phyloP scores from a whole-genome alignment of 2,888 invertebrate genomes.

The Sarcophaga rosellei region DNA sequence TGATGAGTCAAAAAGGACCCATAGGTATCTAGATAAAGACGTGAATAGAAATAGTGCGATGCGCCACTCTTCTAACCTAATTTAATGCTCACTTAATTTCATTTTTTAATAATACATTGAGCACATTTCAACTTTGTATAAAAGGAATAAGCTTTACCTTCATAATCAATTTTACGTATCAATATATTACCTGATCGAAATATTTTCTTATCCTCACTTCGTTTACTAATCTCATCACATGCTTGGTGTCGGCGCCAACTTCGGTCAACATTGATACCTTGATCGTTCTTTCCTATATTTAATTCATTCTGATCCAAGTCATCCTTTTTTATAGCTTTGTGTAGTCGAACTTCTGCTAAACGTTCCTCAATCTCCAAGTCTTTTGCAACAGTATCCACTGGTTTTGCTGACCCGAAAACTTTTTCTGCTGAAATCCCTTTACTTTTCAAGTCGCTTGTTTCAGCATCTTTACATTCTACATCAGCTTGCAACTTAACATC shows the following conservation, averaged over 20 bases:
- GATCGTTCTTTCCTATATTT: conserved; percentile 69
- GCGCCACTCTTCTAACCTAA: no score
- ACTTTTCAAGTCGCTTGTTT: conserved; percentile 70
- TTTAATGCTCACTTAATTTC: no score
- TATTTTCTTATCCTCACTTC: conserved; percentile 15
- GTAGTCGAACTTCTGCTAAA: conserved; percentile 84
- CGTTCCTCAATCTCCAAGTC: conserved; percentile 96
- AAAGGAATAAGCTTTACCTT: no score
- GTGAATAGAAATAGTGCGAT: no score
- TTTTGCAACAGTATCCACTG: conserved; percentile 95
- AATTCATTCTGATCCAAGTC: conserved; percentile 53
- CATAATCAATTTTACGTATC: background rate
- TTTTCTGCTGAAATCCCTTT: conserved; percentile 85
- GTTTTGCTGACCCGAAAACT: conserved; percentile 97
- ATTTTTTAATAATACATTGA: no score
- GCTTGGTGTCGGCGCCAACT: conserved; percentile 56
- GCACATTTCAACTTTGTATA: no score
- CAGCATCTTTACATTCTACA: conserved; percentile 49
- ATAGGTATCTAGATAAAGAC: no score
- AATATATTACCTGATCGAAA: background rate
- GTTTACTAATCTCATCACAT: background rate
- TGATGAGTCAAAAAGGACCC: no score
- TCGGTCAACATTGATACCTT: conserved; percentile 67
- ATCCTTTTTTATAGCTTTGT: conserved; percentile 69
- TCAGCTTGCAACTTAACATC: conserved; percentile 73